Conservation (phyloP, 2,113 vertebrate species). For the Pelvicachromis taeniatus region DNA sequence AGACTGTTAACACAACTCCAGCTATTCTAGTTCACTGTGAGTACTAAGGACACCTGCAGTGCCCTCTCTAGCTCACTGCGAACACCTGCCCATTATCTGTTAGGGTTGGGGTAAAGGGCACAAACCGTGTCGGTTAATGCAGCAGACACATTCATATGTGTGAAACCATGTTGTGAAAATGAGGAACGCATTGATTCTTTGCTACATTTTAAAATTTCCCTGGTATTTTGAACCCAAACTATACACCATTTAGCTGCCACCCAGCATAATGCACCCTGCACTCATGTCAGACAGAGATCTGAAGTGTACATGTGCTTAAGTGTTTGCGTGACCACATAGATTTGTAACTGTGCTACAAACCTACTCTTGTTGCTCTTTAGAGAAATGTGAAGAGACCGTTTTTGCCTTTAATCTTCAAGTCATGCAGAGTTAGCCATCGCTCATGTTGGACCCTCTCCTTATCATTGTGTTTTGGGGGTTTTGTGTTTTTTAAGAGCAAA, state of each 20-base stretch:
- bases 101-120: neutral
- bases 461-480: neutral
- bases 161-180: neutral
- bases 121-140: neutral
- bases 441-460: neutral
- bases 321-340: neutral
- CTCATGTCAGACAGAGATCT: neutral
- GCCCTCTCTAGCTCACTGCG: neutral
- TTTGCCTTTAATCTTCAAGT: neutral
- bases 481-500: neutral
- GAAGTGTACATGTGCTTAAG: neutral
- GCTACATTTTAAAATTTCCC: neutral
- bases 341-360: neutral
- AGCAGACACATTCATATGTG: neutral
- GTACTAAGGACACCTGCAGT: neutral
- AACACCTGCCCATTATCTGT: neutral
- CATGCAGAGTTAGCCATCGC: neutral
- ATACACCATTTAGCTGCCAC: neutral
- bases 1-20: neutral
- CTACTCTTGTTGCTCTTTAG: neutral
- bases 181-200: neutral
- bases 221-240: neutral
- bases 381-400: neutral
- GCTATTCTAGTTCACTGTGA: rapidly evolving
- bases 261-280: neutral